phyloP scores from a whole-genome alignment of 2,113 vertebrate genomes.

The Ophiodon elongatus region DNA sequence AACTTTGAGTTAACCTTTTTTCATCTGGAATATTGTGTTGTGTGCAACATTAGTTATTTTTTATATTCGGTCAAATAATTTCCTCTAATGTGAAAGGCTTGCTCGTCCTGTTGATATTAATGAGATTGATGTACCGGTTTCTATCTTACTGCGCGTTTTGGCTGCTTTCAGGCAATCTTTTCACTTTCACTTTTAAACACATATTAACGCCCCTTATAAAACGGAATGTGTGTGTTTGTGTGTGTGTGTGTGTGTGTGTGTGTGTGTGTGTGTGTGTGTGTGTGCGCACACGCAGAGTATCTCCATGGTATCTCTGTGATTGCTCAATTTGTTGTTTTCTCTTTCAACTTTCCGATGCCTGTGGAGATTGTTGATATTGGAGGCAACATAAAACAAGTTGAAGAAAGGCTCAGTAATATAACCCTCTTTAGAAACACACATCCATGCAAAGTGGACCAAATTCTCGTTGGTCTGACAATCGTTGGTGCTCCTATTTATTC shows the following conservation, averaged over 20 bases:
- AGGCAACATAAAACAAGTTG: background rate
- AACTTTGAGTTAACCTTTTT: background rate
- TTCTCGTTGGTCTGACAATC: too few relatives aligned
- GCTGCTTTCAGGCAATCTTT: background rate
- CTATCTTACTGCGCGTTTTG: background rate
- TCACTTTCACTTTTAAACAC: background rate
- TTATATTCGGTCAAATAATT: background rate
- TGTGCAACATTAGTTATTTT: background rate
- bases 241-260: background rate
- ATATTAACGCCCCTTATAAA: background rate
- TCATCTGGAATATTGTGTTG: background rate
- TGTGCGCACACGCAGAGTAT: too few relatives aligned
- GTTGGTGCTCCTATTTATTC: too few relatives aligned
- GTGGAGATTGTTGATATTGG: background rate
- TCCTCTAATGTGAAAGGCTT: background rate
- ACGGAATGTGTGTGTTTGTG: too few relatives aligned
- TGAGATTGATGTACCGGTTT: background rate
- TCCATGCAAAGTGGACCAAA: background rate
- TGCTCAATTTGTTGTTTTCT: background rate
- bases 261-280: too few relatives aligned
- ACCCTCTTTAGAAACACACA: background rate
- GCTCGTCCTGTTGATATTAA: background rate
- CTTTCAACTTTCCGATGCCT: background rate
- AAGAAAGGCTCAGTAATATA: background rate
- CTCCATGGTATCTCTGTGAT: background rate